Evolutionary conservation across 2,888 invertebrate genomes (phyloP).

Genomic region (Cordilura impudica): DNA sequence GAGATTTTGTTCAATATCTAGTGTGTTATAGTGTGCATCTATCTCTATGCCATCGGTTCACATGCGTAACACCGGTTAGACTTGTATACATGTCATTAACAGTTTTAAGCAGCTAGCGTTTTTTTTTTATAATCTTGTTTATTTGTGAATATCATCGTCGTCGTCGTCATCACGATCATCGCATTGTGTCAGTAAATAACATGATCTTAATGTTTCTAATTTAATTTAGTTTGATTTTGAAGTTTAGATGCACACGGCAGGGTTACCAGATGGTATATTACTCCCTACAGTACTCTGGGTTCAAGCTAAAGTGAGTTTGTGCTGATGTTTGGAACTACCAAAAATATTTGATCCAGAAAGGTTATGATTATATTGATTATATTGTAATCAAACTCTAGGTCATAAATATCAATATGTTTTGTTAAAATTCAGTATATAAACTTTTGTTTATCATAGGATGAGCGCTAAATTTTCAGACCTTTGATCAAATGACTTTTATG

Average conservation of each 20-base stretch:
- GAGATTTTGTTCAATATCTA: constrained; percentile 51
- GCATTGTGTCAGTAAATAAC: background rate
- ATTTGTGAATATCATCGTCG: constrained; percentile 15
- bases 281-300: too few relatives aligned
- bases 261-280: too few relatives aligned
- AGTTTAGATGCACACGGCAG: background rate
- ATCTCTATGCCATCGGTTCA: constrained; percentile 1
- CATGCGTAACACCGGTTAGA: constrained; percentile 53
- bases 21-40: background rate
- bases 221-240: constrained; percentile 49
- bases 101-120: constrained; percentile 24
- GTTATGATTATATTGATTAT: too few relatives aligned
- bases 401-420: too few relatives aligned
- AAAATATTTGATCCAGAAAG: too few relatives aligned
- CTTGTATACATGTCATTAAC: constrained; percentile 41
- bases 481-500: too few relatives aligned
- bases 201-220: constrained; percentile 24
- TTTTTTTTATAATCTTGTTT: constrained; percentile 42
- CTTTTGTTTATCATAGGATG: too few relatives aligned
- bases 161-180: constrained; percentile 3
- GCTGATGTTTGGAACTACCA: too few relatives aligned
- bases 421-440: too few relatives aligned
- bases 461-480: too few relatives aligned
- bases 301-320: too few relatives aligned
- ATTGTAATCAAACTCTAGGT: too few relatives aligned